phyloP scores from a whole-genome alignment of 2,113 vertebrate genomes.

The Sander lucioperca region DNA sequence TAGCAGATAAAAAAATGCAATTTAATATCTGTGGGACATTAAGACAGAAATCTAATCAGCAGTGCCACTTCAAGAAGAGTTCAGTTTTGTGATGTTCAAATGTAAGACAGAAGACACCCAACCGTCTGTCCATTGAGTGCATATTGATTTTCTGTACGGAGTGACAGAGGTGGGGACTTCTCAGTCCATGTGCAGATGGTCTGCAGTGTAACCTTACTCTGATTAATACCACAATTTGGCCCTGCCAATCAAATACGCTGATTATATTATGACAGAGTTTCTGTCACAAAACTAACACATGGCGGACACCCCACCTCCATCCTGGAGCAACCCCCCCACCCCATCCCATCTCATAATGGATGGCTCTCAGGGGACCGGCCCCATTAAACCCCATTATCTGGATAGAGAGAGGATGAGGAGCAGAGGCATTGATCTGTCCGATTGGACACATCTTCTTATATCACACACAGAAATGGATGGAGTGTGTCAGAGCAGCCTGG shows the following conservation, averaged over 20 bases:
- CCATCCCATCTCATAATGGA: slow-evolving; percentile 20
- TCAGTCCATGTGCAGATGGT: slow-evolving; percentile 54
- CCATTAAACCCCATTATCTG: slow-evolving; percentile 79
- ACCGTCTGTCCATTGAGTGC: slow-evolving; percentile 20
- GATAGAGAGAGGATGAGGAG: slow-evolving; percentile 54
- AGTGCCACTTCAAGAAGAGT: not conserved
- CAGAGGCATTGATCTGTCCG: slow-evolving; percentile 59
- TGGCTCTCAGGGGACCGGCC: slow-evolving; percentile 56
- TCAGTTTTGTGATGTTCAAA: not conserved
- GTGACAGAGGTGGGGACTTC: slow-evolving; percentile 21
- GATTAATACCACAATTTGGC: slow-evolving; percentile 59
- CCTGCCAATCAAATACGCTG: slow-evolving; percentile 55
- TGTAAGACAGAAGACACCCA: slow-evolving; percentile 3
- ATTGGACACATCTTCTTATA: slow-evolving; percentile 45
- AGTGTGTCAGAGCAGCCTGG: not conserved
- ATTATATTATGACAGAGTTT: slow-evolving; percentile 55
- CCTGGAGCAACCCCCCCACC: not conserved
- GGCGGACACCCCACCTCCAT: not conserved
- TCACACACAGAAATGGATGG: slow-evolving; percentile 25
- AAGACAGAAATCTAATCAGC: no score
- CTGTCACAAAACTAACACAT: slow-evolving; percentile 42
- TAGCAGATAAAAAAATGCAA: no score
- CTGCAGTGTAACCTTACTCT: slow-evolving; percentile 64
- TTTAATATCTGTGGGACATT: no score
- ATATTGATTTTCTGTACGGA: slow-evolving; percentile 44